phyloP scores from a whole-genome alignment of 2,113 vertebrate genomes.

The Macrotus californicus region DNA sequence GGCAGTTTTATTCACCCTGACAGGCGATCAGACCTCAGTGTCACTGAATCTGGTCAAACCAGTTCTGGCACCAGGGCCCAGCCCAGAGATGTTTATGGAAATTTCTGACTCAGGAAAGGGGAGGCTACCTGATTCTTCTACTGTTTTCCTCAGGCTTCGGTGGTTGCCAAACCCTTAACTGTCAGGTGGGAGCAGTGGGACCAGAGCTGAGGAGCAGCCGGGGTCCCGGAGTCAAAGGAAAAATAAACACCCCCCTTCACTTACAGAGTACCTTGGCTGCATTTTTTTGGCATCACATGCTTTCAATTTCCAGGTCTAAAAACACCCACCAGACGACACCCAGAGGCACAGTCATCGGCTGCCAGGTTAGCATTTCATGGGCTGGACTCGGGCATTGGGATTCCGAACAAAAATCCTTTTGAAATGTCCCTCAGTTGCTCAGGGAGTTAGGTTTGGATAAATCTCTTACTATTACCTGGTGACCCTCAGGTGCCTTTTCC shows the following conservation, averaged over 20 bases:
- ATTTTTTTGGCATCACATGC: neutral
- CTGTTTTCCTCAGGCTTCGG: neutral
- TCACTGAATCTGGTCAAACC: constrained; percentile 36
- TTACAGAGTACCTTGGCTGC: neutral
- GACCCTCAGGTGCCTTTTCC: neutral
- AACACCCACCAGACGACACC: neutral
- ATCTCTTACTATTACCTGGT: neutral
- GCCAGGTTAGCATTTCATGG: neutral
- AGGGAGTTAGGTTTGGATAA: neutral
- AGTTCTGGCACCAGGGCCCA: neutral
- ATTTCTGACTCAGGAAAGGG: neutral
- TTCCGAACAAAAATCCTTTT: neutral
- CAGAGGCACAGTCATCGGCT: neutral
- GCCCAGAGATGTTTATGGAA: neutral
- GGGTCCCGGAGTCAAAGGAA: neutral
- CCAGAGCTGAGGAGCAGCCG: neutral
- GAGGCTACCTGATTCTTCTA: neutral
- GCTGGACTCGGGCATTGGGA: neutral
- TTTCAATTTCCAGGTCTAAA: neutral
- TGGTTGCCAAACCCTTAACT: neutral
- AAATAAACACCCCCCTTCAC: neutral
- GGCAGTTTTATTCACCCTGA: neutral
- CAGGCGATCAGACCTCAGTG: neutral
- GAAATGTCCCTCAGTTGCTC: neutral
- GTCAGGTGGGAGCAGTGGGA: neutral